Evolutionary conservation across 2,797 vertebrate genomes (phyloP).

Genomic region (Pitangus sulphuratus): DNA sequence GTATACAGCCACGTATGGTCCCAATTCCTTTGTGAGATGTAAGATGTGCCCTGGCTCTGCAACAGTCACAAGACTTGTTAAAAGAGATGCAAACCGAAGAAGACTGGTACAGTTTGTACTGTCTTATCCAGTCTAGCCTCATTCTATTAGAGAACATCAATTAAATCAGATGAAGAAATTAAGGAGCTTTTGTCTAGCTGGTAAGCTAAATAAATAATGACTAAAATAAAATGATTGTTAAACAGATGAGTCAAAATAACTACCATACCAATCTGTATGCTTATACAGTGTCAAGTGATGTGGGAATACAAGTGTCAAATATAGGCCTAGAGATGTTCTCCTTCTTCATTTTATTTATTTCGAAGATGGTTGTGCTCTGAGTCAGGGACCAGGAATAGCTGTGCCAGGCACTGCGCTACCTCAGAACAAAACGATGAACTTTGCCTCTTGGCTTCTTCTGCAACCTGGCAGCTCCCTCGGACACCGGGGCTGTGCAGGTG

Average conservation of each 20-base stretch:
- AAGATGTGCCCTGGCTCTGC: not conserved
- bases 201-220: conserved; percentile 57
- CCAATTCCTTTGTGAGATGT: not conserved
- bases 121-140: conserved; percentile 4
- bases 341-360: conserved; percentile 33
- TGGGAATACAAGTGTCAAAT: conserved; percentile 28
- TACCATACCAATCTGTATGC: not conserved
- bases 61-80: not conserved
- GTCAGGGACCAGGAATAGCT: conserved; percentile 21
- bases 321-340: not conserved
- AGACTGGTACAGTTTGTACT: not conserved
- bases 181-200: conserved; percentile 11
- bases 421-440: not conserved
- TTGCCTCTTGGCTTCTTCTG: not conserved
- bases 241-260: conserved; percentile 34
- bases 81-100: conserved; percentile 1
- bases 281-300: conserved; percentile 12
- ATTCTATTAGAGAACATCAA: not conserved
- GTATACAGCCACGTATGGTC: not conserved
- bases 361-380: conserved; percentile 3
- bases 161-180: conserved; percentile 42
- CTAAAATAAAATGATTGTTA: conserved; percentile 17
- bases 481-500: accelerated
- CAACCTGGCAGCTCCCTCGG: not conserved
- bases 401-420: accelerated